Percentiles rank a stretch among this genome's conserved stretches.
These are phyloP conservation scores for Sisor rabdophorus DNA, from an alignment of 2,113 vertebrate genomes.

Conservation along the genomic window DNA sequence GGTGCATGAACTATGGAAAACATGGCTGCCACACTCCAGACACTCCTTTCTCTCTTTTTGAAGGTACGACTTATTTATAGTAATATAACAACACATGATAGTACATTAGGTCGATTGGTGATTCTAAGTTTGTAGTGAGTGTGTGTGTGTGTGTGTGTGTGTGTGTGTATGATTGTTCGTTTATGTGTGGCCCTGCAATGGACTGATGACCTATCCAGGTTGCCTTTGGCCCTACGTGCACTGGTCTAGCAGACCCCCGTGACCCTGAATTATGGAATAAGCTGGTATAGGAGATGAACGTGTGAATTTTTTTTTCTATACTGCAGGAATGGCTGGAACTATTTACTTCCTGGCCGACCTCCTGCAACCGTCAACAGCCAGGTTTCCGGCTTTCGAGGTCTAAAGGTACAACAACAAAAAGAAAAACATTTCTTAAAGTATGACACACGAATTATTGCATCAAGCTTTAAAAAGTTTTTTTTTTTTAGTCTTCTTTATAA, in stretches of 20 bases:
- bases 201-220: no score
- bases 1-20: conserved; percentile 93
- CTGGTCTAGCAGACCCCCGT: no score
- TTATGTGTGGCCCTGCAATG: no score
- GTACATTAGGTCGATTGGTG: no score
- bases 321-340: conserved; percentile 92
- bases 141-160: no score
- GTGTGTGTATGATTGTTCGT: no score
- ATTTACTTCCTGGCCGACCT: conserved; percentile 94
- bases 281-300: no score
- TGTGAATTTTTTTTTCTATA: conserved; percentile 31
- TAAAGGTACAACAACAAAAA: conserved; percentile 55
- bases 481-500: no score
- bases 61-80: conserved; percentile 75
- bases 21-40: conserved; percentile 93
- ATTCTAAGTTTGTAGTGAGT: no score
- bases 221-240: no score
- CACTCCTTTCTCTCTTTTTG: conserved; percentile 93
- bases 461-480: not conserved
- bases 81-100: not conserved
- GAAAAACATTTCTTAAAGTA: not conserved
- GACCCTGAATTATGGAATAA: no score
- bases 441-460: not conserved
- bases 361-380: conserved; percentile 81
- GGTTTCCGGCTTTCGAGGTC: conserved; percentile 90